Conservation (phyloP, 2,888 invertebrate species). For the Drosophila acutilabella region DNA sequence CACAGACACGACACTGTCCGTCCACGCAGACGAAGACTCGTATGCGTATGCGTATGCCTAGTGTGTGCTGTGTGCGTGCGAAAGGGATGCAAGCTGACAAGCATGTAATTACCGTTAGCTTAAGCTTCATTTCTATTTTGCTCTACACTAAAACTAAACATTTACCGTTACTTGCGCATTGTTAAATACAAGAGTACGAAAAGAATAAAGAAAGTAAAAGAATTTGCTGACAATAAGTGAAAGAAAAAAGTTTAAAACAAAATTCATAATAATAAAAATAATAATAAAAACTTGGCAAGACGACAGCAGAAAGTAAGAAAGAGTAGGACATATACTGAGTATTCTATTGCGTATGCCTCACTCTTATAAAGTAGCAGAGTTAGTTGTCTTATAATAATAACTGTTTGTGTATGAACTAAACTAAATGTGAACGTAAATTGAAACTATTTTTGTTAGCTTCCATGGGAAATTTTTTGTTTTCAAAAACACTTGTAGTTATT, state of each 20-base stretch:
- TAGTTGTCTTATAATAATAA: conserved; percentile 7
- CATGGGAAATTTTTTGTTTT: conserved; percentile 40
- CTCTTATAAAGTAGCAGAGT: conserved; percentile 9
- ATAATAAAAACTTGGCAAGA: conserved; percentile 8
- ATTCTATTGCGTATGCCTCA: conserved; percentile 22
- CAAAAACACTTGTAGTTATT: conserved; percentile 21
- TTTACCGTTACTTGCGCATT: conserved; percentile 24
- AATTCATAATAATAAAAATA: conserved; percentile 29
- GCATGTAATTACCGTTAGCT: conserved; percentile 46
- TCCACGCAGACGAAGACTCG: conserved; percentile 38
- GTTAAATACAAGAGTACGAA: conserved; percentile 9
- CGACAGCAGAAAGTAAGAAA: conserved; percentile 9
- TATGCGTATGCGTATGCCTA: conserved; percentile 36
- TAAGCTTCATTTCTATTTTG: conserved; percentile 18
- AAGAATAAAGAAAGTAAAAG: conserved; percentile 21
- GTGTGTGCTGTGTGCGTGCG: conserved; percentile 11
- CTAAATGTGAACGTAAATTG: conserved; percentile 28
- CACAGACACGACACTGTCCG: conserved; percentile 55
- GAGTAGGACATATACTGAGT: background rate
- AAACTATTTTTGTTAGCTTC: conserved; percentile 42
- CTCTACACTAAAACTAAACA: conserved; percentile 3
- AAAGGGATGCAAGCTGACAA: conserved; percentile 11
- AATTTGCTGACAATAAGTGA: conserved; percentile 75
- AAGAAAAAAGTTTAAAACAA: conserved; percentile 18
- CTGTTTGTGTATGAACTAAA: conserved; percentile 20